These are phyloP conservation scores for Aphrophora alni DNA, from an alignment of 2,888 invertebrate genomes.

Conservation along the genomic window DNA sequence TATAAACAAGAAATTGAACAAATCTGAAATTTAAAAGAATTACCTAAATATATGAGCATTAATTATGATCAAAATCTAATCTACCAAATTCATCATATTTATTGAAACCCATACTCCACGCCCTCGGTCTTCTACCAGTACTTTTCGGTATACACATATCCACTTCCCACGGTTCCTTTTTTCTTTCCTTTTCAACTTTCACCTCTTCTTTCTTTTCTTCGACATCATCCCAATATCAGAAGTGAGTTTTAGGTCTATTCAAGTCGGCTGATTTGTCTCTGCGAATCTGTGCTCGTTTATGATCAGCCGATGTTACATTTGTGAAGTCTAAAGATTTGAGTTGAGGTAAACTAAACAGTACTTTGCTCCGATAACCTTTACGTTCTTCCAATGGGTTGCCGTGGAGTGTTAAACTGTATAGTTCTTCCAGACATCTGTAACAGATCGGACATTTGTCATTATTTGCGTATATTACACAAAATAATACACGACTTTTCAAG, in stretches of 20 bases:
- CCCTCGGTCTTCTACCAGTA: slow-evolving; percentile 10
- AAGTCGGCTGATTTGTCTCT: slow-evolving; percentile 19
- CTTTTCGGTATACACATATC: slow-evolving; percentile 15
- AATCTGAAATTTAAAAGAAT: too few species aligned
- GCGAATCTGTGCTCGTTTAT: slow-evolving; percentile 37
- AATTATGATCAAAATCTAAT: slow-evolving; percentile 12
- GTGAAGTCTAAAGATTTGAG: slow-evolving; percentile 52
- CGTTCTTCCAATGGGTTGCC: slow-evolving; percentile 55
- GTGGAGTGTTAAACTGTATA: slow-evolving; percentile 52
- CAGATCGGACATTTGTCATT: too few species aligned
- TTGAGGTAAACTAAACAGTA: slow-evolving; percentile 47
- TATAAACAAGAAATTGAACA: too few species aligned
- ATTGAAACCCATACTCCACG: slow-evolving; percentile 30
- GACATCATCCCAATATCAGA: slow-evolving; percentile 18
- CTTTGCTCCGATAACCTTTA: slow-evolving; percentile 47
- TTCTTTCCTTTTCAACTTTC: not conserved
- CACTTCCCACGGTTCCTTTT: slow-evolving; percentile 29
- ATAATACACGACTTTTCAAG: too few species aligned
- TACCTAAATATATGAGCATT: too few species aligned
- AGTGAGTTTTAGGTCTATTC: slow-evolving; percentile 22
- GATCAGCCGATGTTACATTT: slow-evolving; percentile 50
- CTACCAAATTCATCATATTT: slow-evolving; percentile 32
- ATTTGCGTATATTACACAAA: too few species aligned
- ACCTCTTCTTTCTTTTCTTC: not conserved
- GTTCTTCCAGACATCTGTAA: slow-evolving; percentile 45